These are phyloP conservation scores for Archips xylosteana DNA, from an alignment of 2,888 invertebrate species.

Conservation along the genomic window DNA sequence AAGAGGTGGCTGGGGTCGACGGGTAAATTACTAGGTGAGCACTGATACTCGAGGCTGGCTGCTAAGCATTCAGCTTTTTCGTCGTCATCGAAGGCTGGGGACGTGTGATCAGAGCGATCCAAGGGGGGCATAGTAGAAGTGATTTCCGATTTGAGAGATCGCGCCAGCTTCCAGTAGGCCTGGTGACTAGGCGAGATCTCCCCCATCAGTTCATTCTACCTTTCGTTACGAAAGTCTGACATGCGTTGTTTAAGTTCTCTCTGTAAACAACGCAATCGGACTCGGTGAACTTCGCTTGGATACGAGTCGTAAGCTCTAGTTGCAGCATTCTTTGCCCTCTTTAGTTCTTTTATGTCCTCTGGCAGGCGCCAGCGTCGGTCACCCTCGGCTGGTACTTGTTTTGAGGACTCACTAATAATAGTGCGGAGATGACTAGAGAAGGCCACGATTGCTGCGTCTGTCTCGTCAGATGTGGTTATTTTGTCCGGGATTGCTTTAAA, in stretches of 20 bases:
- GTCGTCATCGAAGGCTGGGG: not conserved
- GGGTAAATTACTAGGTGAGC: too few species aligned
- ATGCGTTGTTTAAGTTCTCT: not conserved
- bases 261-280: not conserved
- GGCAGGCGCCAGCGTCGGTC: not conserved
- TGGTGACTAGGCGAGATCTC: slow-evolving; percentile 14
- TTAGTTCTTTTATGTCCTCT: not conserved
- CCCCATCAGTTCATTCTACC: slow-evolving; percentile 68
- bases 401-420: too few species aligned
- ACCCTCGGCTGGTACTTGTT: too few species aligned
- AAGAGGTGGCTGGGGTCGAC: too few species aligned
- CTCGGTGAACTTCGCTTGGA: not conserved
- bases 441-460: too few species aligned
- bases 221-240: not conserved
- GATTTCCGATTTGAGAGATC: slow-evolving; percentile 1
- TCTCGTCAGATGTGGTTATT: too few species aligned
- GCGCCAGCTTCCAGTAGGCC: slow-evolving; percentile 17
- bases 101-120: not conserved
- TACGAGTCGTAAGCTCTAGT: slow-evolving; percentile 1
- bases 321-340: not conserved
- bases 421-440: too few species aligned
- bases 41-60: too few species aligned
- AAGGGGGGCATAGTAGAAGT: not conserved
- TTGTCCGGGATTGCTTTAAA: too few species aligned
- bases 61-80: slow-evolving; percentile 11